Conservation (phyloP, 1,140 invertebrate genomes). For the Venustaconcha ellipsiformis region DNA sequence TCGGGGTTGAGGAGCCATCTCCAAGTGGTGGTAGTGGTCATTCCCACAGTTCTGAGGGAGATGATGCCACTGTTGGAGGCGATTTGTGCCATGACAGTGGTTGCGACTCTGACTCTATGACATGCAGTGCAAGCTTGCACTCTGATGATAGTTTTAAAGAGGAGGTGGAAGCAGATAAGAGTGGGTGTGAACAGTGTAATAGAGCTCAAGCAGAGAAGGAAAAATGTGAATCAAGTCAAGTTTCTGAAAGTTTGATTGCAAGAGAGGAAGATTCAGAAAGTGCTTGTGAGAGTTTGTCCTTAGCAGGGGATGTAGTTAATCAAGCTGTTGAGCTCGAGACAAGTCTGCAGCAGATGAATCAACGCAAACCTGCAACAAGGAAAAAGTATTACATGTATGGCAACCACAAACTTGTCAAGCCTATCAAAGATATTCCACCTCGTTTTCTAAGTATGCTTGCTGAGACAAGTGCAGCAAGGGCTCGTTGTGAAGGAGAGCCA, state of each 20-base stretch:
- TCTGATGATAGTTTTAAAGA: conserved; percentile 25
- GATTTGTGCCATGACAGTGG: conserved; percentile 21
- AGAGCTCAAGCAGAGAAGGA: too few relatives aligned
- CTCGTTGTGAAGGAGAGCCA: conserved; percentile 60
- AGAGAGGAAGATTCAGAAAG: conserved; percentile 10
- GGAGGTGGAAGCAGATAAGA: background rate
- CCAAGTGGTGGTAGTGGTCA: too few relatives aligned
- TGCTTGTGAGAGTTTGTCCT: conserved; percentile 32
- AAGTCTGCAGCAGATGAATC: conserved; percentile 4
- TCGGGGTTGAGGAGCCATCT: too few relatives aligned
- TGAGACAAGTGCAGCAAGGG: conserved; percentile 54
- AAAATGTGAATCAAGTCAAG: too few relatives aligned
- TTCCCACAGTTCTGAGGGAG: too few relatives aligned
- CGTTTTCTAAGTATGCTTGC: conserved; percentile 58
- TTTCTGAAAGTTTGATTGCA: too few relatives aligned
- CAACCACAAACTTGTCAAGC: conserved; percentile 60
- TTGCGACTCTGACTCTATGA: conserved; percentile 22
- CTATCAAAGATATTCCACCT: conserved; percentile 64
- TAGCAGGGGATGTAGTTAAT: conserved; percentile 17
- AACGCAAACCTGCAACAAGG: conserved; percentile 34
- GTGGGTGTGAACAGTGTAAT: too few relatives aligned
- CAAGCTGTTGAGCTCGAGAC: conserved; percentile 4
- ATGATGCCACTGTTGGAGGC: too few relatives aligned
- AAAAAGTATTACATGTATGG: conserved; percentile 63
- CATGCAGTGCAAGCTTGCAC: conserved; percentile 2